Conservation (phyloP, 35 echinoderm and acorn worm species). For the Lytechinus variegatus region DNA sequence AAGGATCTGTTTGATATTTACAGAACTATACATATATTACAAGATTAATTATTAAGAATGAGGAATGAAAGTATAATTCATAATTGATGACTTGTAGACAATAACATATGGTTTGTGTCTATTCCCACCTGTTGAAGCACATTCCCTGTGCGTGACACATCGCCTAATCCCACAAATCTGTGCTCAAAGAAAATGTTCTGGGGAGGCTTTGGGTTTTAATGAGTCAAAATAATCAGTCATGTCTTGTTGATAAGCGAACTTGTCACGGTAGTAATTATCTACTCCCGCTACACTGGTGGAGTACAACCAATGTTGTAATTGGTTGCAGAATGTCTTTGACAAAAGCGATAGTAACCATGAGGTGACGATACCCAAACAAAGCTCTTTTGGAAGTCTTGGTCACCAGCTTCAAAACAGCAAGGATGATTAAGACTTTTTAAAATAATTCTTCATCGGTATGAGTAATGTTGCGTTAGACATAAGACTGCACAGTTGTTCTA, state of each 20-base stretch:
- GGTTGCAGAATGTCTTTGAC: neutral
- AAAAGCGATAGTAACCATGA: neutral
- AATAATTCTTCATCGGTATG: neutral
- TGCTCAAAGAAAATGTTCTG: neutral
- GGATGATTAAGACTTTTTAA: neutral
- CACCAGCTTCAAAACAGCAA: neutral
- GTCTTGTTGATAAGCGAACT: neutral
- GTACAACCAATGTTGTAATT: neutral
- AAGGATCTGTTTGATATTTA: neutral
- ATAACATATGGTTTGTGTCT: neutral
- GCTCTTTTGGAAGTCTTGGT: neutral
- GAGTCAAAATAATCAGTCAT: slow-evolving; percentile 19
- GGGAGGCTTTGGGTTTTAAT: neutral
- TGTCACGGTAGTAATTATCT: neutral
- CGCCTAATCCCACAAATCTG: neutral
- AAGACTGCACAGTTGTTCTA: neutral
- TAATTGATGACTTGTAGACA: neutral
- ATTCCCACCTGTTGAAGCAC: neutral
- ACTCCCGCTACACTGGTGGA: neutral
- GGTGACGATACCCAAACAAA: neutral
- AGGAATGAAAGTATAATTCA: neutral
- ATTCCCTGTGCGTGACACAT: neutral
- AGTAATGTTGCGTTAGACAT: neutral
- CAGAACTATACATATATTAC: neutral
- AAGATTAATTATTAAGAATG: neutral